Evolutionary conservation across 2,113 vertebrate species (phyloP).

Genomic region (Manacus vitellinus): DNA sequence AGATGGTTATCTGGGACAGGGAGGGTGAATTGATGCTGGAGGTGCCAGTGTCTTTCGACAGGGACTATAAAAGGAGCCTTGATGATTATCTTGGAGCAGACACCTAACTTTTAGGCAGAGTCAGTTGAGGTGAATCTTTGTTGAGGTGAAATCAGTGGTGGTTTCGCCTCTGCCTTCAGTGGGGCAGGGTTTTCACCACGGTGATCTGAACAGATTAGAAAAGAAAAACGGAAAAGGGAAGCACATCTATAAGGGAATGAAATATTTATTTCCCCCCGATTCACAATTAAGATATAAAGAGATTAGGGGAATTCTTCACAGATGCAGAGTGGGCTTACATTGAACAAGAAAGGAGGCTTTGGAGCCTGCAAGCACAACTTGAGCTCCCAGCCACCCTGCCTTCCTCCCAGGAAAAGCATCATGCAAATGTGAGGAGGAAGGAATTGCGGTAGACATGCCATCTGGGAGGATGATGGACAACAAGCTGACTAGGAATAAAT

Average conservation of each 20-base stretch:
- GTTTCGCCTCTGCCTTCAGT: neutral
- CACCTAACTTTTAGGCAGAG: constrained; percentile 12
- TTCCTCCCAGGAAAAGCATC: constrained; percentile 28
- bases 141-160: neutral
- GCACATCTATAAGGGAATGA: constrained; percentile 10
- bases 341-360: constrained; percentile 30
- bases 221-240: constrained; percentile 42
- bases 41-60: constrained; percentile 22
- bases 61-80: constrained; percentile 16
- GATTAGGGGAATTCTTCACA: constrained; percentile 39
- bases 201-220: constrained; percentile 7
- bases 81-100: constrained; percentile 24
- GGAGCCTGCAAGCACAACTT: constrained; percentile 5
- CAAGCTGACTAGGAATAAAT: constrained; percentile 62
- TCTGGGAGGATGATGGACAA: constrained; percentile 62
- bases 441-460: constrained; percentile 48
- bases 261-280: constrained; percentile 45
- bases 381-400: constrained; percentile 13
- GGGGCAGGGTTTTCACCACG: constrained; percentile 5
- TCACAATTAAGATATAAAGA: constrained; percentile 55
- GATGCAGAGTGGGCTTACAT: neutral
- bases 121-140: constrained; percentile 38
- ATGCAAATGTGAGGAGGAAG: constrained; percentile 47
- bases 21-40: neutral
- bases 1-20: neutral